phyloP scores from a whole-genome alignment of 2,797 vertebrate species.

The Neosilurus hyrtlii region DNA sequence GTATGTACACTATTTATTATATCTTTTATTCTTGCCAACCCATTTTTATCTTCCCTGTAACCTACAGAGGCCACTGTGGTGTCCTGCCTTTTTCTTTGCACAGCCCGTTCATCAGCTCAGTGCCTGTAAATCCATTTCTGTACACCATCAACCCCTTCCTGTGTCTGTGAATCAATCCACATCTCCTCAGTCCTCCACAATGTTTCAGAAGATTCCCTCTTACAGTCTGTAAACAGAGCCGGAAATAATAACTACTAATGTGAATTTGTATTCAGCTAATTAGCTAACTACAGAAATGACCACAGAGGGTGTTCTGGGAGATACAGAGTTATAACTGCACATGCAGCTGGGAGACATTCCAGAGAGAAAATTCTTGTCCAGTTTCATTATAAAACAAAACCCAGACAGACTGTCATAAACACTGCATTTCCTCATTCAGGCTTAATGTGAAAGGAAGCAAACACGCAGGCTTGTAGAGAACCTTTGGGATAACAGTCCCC shows the following conservation, averaged over 20 bases:
- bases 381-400: background rate
- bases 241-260: conserved; percentile 31
- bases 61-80: too few species aligned
- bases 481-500: conserved; percentile 18
- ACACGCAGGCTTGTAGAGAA: background rate
- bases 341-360: conserved; percentile 34
- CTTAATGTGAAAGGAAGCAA: conserved; percentile 10
- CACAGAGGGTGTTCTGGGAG: conserved; percentile 20
- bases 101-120: conserved; percentile 70
- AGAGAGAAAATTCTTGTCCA: conserved; percentile 20
- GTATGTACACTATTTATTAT: background rate
- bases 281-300: background rate
- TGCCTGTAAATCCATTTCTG: conserved; percentile 70
- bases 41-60: background rate
- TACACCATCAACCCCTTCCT: conserved; percentile 65
- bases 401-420: background rate
- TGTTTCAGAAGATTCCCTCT: conserved; percentile 67
- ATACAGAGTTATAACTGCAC: conserved; percentile 30
- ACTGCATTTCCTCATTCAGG: conserved; percentile 32
- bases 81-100: conserved; percentile 61
- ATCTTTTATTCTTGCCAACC: background rate
- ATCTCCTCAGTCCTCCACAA: conserved; percentile 66
- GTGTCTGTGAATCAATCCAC: conserved; percentile 65
- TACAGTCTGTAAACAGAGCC: conserved; percentile 61
- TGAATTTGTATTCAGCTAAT: background rate